Evolutionary conservation across 23 tunicate genomes (phyloP).

Genomic region (Halocynthia aurantium): DNA sequence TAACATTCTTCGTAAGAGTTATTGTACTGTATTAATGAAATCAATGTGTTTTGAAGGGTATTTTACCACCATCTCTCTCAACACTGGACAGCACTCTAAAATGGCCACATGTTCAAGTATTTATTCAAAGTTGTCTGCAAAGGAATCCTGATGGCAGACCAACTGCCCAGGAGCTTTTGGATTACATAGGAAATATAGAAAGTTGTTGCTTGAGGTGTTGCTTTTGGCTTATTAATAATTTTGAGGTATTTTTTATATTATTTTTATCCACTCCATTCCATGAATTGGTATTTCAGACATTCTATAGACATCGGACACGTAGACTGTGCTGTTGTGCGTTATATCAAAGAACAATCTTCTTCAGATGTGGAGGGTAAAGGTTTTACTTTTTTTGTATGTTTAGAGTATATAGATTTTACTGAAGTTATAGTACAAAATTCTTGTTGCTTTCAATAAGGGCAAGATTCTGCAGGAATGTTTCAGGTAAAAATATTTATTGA

Average conservation of each 20-base stretch:
- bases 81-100: conserved; percentile 28
- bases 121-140: conserved; percentile 36
- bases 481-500: too few relatives aligned
- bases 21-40: background rate
- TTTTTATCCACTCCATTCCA: too few relatives aligned
- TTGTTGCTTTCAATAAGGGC: background rate
- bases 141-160: conserved; percentile 77
- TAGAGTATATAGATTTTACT: background rate
- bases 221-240: background rate
- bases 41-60: conserved; percentile 33
- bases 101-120: conserved; percentile 62
- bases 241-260: background rate
- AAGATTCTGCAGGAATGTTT: too few relatives aligned
- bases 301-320: background rate
- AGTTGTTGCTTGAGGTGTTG: conserved; percentile 6
- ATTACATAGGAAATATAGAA: background rate
- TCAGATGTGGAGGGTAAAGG: background rate
- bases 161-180: conserved; percentile 24
- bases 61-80: conserved; percentile 45
- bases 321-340: background rate
- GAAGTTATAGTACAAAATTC: background rate
- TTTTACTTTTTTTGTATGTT: background rate
- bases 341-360: background rate
- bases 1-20: background rate
- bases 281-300: background rate